Conservation (phyloP, 2,888 invertebrate species). For the Arge pagana region DNA sequence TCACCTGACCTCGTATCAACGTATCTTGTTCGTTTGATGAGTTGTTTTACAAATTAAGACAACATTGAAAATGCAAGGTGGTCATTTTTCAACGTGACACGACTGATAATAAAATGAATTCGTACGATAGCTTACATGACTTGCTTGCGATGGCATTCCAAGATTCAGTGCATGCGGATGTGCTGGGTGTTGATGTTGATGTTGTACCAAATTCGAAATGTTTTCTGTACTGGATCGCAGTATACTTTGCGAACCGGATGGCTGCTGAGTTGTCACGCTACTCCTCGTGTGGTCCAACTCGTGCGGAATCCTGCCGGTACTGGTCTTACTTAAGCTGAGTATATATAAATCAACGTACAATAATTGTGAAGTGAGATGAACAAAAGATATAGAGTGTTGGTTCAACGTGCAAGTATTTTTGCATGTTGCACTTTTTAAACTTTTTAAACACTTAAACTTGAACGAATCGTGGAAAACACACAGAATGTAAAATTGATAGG, state of each 20-base stretch:
- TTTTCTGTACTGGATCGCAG: conserved; percentile 55
- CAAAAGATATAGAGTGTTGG: conserved; percentile 7
- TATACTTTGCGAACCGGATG: conserved; percentile 47
- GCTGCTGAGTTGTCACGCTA: conserved; percentile 61
- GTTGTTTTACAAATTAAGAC: too few species aligned
- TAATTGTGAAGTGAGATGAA: not conserved
- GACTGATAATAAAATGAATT: too few species aligned
- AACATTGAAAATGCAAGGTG: too few species aligned
- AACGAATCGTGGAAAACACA: too few species aligned
- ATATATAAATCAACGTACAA: conserved; percentile 2
- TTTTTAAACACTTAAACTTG: too few species aligned
- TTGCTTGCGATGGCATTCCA: conserved; percentile 49
- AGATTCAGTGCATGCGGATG: conserved; percentile 51
- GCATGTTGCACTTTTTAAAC: too few species aligned
- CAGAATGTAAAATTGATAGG: too few species aligned
- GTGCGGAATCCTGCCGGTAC: conserved; percentile 72
- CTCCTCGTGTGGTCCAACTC: conserved; percentile 85
- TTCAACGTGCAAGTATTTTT: not conserved
- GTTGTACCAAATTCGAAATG: conserved; percentile 49
- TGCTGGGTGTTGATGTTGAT: conserved; percentile 50
- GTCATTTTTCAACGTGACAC: too few species aligned
- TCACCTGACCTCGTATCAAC: too few species aligned
- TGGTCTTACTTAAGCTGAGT: conserved; percentile 26
- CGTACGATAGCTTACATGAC: conserved; percentile 43
- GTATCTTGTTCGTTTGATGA: too few species aligned